These are phyloP conservation scores for Irena cyanogastra DNA, from an alignment of 2,113 vertebrate genomes.

Conservation along the genomic window DNA sequence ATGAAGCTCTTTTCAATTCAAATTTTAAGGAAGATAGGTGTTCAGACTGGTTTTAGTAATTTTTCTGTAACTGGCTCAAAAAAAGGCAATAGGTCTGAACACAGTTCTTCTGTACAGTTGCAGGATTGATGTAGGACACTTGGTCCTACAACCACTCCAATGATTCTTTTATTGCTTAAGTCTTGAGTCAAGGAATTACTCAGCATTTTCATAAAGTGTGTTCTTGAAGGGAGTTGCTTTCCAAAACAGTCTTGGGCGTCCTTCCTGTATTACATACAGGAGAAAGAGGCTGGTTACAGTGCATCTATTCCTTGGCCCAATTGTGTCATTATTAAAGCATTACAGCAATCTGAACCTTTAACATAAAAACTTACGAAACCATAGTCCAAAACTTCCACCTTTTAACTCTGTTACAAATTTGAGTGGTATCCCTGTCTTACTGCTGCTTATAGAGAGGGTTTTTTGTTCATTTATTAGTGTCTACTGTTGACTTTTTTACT, in stretches of 20 bases:
- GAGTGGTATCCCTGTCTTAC: neutral
- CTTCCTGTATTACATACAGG: neutral
- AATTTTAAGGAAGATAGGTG: neutral
- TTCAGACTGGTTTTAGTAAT: neutral
- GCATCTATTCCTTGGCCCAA: neutral
- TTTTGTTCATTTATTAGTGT: neutral
- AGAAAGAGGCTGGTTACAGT: neutral
- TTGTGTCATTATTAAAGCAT: neutral
- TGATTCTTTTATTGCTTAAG: neutral
- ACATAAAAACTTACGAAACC: constrained; percentile 15
- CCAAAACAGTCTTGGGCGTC: neutral
- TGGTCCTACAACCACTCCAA: neutral
- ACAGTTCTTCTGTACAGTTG: neutral
- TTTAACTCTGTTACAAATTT: neutral
- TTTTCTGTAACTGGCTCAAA: neutral
- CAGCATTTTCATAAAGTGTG: neutral
- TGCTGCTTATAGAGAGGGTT: neutral
- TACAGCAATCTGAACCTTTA: constrained; percentile 31
- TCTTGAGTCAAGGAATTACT: neutral
- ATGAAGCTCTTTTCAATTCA: neutral
- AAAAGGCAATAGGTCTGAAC: neutral
- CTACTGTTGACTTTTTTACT: neutral
- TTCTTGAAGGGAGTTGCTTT: neutral
- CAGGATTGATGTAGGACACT: neutral
- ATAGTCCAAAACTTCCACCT: neutral